Percentiles rank a stretch among this genome's conserved stretches.
These are phyloP conservation scores for Ennomos quercinarius DNA, from an alignment of 2,888 invertebrate species.

Conservation along the genomic window DNA sequence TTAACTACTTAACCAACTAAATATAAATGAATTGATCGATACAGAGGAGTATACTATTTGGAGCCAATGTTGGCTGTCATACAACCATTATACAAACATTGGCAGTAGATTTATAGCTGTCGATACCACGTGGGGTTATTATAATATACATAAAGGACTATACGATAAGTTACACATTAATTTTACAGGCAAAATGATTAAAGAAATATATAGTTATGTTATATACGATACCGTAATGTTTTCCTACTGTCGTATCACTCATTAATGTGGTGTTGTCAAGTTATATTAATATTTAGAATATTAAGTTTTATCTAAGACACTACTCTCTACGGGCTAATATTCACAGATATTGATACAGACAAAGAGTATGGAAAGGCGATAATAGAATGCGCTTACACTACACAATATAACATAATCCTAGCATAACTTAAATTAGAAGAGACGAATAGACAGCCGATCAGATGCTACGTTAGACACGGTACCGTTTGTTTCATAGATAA, in stretches of 20 bases:
- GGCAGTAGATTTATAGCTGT: slow-evolving; percentile 55
- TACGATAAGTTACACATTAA: slow-evolving; percentile 66
- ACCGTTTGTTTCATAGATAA: slow-evolving; percentile 35
- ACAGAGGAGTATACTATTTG: slow-evolving; percentile 18
- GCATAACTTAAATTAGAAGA: slow-evolving; percentile 49
- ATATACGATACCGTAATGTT: slow-evolving; percentile 69
- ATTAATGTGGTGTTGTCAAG: slow-evolving; percentile 80
- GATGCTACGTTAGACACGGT: slow-evolving; percentile 42
- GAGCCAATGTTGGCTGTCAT: slow-evolving; percentile 63
- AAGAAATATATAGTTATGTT: slow-evolving; percentile 67
- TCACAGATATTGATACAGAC: slow-evolving; percentile 81
- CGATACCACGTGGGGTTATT: slow-evolving; percentile 58
- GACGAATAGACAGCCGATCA: slow-evolving; percentile 66
- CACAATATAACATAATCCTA: slow-evolving; percentile 52
- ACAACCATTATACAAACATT: slow-evolving; percentile 56
- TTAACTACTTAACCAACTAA: slow-evolving; percentile 40
- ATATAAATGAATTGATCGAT: slow-evolving; percentile 44
- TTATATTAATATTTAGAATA: slow-evolving; percentile 80
- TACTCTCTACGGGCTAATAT: slow-evolving; percentile 81
- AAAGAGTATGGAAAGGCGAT: slow-evolving; percentile 77
- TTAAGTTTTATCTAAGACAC: slow-evolving; percentile 82
- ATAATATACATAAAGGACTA: slow-evolving; percentile 44
- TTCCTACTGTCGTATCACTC: slow-evolving; percentile 80
- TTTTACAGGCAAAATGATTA: slow-evolving; percentile 73
- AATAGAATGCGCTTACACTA: slow-evolving; percentile 72